These are phyloP conservation scores for Melitaea athalia DNA, from an alignment of 2,888 invertebrate genomes.

Conservation along the genomic window DNA sequence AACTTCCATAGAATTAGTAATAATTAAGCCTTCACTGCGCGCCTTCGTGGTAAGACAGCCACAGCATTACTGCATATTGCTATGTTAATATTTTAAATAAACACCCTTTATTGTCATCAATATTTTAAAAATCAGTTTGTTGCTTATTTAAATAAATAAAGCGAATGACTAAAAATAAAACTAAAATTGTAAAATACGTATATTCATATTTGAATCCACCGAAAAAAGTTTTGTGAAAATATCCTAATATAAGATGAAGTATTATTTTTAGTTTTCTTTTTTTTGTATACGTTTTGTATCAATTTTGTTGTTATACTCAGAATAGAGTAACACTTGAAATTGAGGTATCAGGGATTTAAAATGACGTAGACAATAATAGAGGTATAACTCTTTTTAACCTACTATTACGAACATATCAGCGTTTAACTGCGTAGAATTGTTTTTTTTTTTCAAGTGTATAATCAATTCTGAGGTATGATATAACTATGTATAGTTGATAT, in stretches of 20 bases:
- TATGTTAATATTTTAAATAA: not conserved
- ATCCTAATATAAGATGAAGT: constrained; percentile 9
- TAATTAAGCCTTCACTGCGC: constrained; percentile 6
- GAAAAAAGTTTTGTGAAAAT: not conserved
- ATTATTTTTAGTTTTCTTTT: constrained; percentile 1
- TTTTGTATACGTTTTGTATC: not conserved
- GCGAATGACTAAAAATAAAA: too few species aligned
- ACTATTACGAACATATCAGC: too few species aligned
- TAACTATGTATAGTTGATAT: constrained; percentile 9
- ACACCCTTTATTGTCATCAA: not conserved
- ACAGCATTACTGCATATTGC: constrained; percentile 1
- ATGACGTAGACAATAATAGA: not conserved
- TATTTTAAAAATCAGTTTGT: not conserved
- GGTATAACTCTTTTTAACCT: too few species aligned
- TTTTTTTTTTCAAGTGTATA: too few species aligned
- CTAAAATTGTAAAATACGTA: not conserved
- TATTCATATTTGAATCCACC: constrained; percentile 1
- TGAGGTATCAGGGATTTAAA: not conserved
- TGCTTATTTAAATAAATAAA: not conserved
- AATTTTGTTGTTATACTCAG: not conserved
- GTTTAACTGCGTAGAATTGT: too few species aligned
- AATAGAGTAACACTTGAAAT: not conserved
- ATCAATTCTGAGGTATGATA: not conserved
- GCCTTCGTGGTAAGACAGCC: constrained; percentile 5
- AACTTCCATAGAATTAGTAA: constrained; percentile 1